phyloP scores from a whole-genome alignment of 2,797 vertebrate genomes.

The Melanotaenia parkinsoni region DNA sequence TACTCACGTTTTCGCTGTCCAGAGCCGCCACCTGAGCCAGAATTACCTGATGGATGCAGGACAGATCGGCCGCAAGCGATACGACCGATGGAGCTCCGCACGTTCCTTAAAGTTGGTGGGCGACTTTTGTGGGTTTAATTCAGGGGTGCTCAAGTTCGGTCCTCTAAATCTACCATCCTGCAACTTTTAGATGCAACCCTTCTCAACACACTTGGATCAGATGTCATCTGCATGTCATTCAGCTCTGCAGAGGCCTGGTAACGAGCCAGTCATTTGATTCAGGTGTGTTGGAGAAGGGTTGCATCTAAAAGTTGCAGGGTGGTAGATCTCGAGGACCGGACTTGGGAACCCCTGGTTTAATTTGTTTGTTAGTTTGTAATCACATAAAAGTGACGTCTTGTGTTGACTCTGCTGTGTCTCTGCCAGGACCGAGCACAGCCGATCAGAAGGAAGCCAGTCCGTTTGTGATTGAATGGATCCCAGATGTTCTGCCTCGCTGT shows the following conservation, averaged over 20 bases:
- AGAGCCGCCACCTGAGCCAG: conserved; percentile 83
- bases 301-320: too few species aligned
- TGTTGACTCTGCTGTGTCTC: not conserved
- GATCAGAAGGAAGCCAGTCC: conserved; percentile 88
- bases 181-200: too few species aligned
- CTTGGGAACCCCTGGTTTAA: not conserved
- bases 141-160: too few species aligned
- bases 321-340: too few species aligned
- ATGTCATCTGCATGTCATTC: too few species aligned
- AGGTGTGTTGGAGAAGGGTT: too few species aligned
- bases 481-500: conserved; percentile 88
- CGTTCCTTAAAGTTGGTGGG: conserved; percentile 94
- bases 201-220: too few species aligned
- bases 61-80: conserved; percentile 86
- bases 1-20: conserved; percentile 87
- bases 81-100: conserved; percentile 90
- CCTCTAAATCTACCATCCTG: too few species aligned
- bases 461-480: conserved; percentile 94
- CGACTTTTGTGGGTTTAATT: conserved; percentile 13
- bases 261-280: too few species aligned
- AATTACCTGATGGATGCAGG: conserved; percentile 72
- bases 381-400: too few species aligned
- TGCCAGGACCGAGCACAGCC: conserved; percentile 81
- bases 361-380: not conserved
- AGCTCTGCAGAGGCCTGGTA: too few species aligned